phyloP scores from a whole-genome alignment of 2,113 vertebrate genomes.

The Axis porcinus region DNA sequence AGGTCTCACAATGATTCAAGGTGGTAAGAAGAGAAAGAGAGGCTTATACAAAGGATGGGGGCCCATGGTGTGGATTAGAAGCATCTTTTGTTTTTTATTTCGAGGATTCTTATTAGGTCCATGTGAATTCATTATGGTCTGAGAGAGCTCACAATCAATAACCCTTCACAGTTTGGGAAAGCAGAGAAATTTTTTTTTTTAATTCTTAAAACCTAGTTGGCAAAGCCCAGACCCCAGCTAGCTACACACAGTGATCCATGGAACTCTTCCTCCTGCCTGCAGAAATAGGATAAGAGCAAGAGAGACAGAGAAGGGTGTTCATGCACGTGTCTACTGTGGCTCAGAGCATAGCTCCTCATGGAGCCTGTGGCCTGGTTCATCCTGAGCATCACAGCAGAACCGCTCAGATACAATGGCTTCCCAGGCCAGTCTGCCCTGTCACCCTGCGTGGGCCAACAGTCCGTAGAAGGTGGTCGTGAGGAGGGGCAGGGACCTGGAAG shows the following conservation, averaged over 20 bases:
- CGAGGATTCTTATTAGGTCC: background rate
- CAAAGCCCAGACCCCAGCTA: background rate
- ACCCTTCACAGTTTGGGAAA: background rate
- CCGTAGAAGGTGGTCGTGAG: rapidly evolving
- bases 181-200: background rate
- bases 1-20: background rate
- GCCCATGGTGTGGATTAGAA: background rate
- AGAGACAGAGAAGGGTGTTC: background rate
- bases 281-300: rapidly evolving
- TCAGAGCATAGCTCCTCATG: background rate
- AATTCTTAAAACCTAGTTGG: background rate
- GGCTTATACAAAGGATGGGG: background rate
- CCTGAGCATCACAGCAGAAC: background rate
- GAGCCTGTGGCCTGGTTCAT: background rate
- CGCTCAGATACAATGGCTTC: background rate
- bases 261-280: background rate
- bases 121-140: background rate
- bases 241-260: rapidly evolving
- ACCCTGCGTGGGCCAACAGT: rapidly evolving
- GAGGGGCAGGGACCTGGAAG: background rate
- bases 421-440: background rate
- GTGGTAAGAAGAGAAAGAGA: background rate
- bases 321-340: rapidly evolving
- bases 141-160: background rate
- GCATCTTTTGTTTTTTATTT: background rate